phyloP scores from a whole-genome alignment of 2,113 vertebrate species.

The Poeciliopsis occidentalis region DNA sequence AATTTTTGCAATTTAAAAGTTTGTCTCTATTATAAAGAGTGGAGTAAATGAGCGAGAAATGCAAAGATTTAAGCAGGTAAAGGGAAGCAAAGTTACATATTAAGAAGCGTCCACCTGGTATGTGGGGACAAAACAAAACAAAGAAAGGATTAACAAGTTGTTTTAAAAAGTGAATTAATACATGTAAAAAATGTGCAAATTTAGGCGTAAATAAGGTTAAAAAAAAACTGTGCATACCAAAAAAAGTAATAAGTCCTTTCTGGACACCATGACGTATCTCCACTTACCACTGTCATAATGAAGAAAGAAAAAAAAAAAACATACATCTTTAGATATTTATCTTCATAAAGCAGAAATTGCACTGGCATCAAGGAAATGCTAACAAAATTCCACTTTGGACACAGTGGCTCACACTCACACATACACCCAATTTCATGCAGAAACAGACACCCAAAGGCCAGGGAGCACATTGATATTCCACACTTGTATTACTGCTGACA shows the following conservation, averaged over 20 bases:
- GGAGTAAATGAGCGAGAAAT: no score
- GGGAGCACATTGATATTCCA: constrained; percentile 71
- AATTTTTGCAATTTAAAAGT: no score
- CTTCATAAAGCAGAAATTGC: constrained; percentile 3
- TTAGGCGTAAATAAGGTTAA: neutral
- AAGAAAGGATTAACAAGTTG: no score
- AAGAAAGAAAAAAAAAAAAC: neutral
- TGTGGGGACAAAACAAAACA: no score
- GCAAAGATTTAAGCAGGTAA: neutral
- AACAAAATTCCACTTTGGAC: constrained; percentile 10
- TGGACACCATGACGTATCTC: neutral
- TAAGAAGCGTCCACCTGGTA: no score
- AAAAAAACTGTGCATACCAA: neutral
- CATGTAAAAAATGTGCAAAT: neutral
- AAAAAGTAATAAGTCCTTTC: neutral
- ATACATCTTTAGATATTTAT: neutral
- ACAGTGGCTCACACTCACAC: constrained; percentile 9
- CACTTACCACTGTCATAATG: neutral
- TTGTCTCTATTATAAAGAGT: no score
- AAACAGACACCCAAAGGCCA: constrained; percentile 56
- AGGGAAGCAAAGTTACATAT: neutral
- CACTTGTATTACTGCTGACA: constrained; percentile 68
- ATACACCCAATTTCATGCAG: constrained; percentile 39
- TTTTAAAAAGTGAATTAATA: no score
- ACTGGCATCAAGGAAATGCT: constrained; percentile 18